Evolutionary conservation across 2,113 vertebrate genomes (phyloP).

Genomic region (Ophthalmolycus amberensis): DNA sequence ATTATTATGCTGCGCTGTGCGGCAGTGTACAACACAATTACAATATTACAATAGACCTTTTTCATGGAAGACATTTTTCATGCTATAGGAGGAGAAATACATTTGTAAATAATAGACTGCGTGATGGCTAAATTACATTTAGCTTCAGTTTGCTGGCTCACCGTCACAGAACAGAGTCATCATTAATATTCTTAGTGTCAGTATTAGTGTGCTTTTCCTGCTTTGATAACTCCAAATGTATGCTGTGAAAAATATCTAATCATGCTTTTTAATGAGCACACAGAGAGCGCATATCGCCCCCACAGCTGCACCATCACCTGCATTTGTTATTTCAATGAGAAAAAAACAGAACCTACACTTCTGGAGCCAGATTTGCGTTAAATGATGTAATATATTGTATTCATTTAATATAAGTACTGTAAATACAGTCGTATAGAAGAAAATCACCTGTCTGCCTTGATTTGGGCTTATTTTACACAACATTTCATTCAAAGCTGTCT

Average conservation of each 20-base stretch:
- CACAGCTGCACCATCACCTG: background rate
- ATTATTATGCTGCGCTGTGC: background rate
- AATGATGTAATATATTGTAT: background rate
- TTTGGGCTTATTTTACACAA: background rate
- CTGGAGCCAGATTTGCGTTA: background rate
- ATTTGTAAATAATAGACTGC: background rate
- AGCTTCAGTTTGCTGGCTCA: background rate
- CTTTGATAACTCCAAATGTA: background rate
- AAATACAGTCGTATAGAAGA: background rate
- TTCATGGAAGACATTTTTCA: background rate
- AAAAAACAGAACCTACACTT: background rate
- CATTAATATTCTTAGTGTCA: background rate
- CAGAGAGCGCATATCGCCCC: background rate
- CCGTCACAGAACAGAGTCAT: background rate
- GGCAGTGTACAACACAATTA: background rate
- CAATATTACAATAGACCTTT: background rate
- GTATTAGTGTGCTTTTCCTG: background rate
- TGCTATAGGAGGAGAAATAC: background rate
- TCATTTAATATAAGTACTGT: background rate
- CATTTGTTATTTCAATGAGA: background rate
- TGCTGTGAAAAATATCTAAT: background rate
- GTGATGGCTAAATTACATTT: background rate
- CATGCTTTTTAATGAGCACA: background rate
- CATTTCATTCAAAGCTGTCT: background rate
- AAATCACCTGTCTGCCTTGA: background rate